phyloP scores from a whole-genome alignment of 2,797 vertebrate genomes.

The Gorsachius magnificus region DNA sequence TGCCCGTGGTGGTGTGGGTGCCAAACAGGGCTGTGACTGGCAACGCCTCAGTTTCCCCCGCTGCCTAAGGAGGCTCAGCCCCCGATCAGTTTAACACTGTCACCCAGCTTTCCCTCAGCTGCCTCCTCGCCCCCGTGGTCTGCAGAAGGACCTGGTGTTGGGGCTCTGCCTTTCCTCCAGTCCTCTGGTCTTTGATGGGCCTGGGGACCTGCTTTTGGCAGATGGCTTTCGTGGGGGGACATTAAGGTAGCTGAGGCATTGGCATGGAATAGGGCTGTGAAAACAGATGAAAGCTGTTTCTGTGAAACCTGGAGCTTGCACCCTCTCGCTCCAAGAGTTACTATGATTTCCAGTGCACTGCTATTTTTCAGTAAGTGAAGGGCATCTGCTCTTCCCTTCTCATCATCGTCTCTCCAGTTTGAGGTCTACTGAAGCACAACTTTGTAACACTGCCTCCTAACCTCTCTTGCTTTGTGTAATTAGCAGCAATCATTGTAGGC shows the following conservation, averaged over 20 bases:
- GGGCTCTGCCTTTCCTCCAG: background rate
- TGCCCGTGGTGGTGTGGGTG: rapidly evolving
- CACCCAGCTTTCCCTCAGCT: background rate
- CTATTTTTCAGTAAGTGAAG: background rate
- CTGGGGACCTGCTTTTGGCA: background rate
- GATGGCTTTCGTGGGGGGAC: rapidly evolving
- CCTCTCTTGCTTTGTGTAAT: background rate
- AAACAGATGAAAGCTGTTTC: background rate
- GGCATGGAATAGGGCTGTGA: background rate
- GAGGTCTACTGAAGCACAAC: background rate
- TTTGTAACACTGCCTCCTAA: background rate
- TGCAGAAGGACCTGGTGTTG: background rate
- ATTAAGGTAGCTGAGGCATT: background rate
- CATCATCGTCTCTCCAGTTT: rapidly evolving
- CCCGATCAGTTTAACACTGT: rapidly evolving
- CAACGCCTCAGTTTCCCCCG: background rate
- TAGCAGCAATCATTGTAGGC: background rate
- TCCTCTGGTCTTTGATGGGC: too few relatives aligned
- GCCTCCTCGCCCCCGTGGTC: rapidly evolving
- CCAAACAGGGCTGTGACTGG: rapidly evolving
- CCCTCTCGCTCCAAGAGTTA: background rate
- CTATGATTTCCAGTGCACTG: background rate
- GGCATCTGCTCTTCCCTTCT: background rate
- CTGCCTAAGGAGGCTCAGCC: rapidly evolving
- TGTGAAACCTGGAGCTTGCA: background rate